Evolutionary conservation across 1,140 invertebrate species (phyloP), one percentile per base, ranked within the genome.

Genomic region (Panagrolaimus sp.): DNA sequence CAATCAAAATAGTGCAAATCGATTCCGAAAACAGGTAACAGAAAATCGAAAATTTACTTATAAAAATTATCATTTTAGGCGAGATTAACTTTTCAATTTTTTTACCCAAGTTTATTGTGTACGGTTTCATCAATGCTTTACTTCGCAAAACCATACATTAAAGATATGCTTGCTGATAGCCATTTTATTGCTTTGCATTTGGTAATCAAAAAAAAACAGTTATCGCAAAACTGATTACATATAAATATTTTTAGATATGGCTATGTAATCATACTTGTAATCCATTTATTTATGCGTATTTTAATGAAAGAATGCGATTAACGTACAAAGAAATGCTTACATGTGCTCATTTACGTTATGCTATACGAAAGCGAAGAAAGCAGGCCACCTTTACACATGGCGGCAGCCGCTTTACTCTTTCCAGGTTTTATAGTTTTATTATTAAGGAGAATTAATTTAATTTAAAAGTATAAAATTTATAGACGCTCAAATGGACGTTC

Each of bases 11-110:
- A 73, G 69, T 57, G 77, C 77, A 38, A 80, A 81, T 61, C 69
- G 78, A n/a, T 80, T 80, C 65, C 23, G 77, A 23, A 80, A 80
- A 62, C 78, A 80, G 74, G 77, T 79, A 20, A 20, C 27, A 16
- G 20, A n/a, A 11, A n/a, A 23, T 25, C 31, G 47, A 63, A 42
- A 38, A 1, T 42, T 77, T n/a, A n/a, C n/a, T n/a, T n/a, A n/a
- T n/a, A n/a, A 75, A n/a, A 46, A 38, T 64, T 46, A n/a, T 25
- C 23, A 31, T 68, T 79, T 51, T 25, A 78, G 79, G 78, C 78
- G 13, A 67, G 79, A 7, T 67, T 82, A 1, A 80, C 79, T 9
- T 80, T 80, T 53, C 78, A 80, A 75, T 80, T 80, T 65, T 80
- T 80, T 63, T 80, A 80, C 53, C 78, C 78, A 27, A 74, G 72